These are phyloP conservation scores for Patella depressa DNA, from an alignment of 2,888 invertebrate genomes.

Conservation along the genomic window DNA sequence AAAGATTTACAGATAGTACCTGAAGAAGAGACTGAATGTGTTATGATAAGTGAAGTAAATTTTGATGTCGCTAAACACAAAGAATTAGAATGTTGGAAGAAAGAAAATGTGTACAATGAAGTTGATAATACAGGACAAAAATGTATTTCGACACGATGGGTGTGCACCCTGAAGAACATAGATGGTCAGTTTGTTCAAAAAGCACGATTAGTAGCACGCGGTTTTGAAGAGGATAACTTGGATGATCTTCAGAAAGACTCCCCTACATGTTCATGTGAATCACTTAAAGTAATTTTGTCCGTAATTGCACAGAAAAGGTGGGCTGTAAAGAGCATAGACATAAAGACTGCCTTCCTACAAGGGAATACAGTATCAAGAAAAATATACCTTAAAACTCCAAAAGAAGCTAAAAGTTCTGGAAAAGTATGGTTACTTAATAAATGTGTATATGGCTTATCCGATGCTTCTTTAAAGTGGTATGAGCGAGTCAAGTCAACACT, in stretches of 20 bases:
- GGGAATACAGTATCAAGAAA: constrained; percentile 8
- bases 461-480: constrained; percentile 24
- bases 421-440: constrained; percentile 17
- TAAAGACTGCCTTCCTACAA: constrained; percentile 14
- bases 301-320: constrained; percentile 15
- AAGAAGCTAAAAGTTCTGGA: constrained; percentile 1
- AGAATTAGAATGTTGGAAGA: constrained; percentile 4
- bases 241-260: not conserved
- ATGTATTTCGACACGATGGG: no score
- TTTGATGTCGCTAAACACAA: not conserved
- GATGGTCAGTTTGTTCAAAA: not conserved
- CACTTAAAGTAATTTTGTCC: not conserved
- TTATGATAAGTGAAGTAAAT: not conserved
- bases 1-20: not conserved
- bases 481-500: not conserved
- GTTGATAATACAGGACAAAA: not conserved
- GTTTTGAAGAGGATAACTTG: not conserved
- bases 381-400: constrained; percentile 2
- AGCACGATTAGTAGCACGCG: not conserved
- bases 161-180: no score
- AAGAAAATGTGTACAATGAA: not conserved
- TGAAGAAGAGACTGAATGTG: not conserved
- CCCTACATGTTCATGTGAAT: not conserved
- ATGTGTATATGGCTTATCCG: constrained; percentile 8
- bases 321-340: not conserved